Evolutionary conservation across 2,797 vertebrate genomes (phyloP).

Genomic region (Clarias fuscus): DNA sequence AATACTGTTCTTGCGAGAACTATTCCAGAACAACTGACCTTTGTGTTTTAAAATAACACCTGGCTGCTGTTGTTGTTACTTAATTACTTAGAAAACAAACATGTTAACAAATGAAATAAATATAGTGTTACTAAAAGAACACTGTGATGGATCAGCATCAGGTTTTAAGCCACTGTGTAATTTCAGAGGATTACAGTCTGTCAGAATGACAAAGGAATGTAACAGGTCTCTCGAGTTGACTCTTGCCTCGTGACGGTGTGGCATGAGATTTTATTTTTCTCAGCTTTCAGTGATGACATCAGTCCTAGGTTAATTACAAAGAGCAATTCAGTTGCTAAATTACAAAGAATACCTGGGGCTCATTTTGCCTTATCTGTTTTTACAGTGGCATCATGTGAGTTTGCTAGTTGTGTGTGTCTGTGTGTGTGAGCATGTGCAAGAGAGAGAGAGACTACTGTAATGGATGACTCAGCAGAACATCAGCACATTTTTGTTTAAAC

Average conservation of each 20-base stretch:
- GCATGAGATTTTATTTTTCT: background rate
- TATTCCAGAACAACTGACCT: no score
- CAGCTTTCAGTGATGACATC: background rate
- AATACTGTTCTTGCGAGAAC: no score
- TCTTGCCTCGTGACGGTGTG: background rate
- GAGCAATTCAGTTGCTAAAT: constrained; percentile 2
- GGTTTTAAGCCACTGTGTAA: background rate
- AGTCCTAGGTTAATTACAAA: background rate
- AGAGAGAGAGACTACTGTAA: background rate
- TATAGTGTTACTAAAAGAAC: background rate
- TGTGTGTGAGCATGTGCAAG: background rate
- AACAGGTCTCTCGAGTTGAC: background rate
- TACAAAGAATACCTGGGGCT: background rate
- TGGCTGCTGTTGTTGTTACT: no score
- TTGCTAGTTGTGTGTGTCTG: background rate
- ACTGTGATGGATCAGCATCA: background rate
- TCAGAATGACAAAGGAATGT: background rate
- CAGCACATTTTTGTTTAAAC: background rate
- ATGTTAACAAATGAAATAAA: background rate
- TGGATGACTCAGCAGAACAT: constrained; percentile 45
- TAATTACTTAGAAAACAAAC: no score
- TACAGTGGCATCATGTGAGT: background rate
- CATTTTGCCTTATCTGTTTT: background rate
- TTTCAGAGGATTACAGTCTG: background rate
- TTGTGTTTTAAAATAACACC: no score